A percentile compares a stretch with the other conserved stretches of the same genome.
Evolutionary conservation across 2,888 invertebrate species (phyloP).

Genomic region (Hesperia comma): DNA sequence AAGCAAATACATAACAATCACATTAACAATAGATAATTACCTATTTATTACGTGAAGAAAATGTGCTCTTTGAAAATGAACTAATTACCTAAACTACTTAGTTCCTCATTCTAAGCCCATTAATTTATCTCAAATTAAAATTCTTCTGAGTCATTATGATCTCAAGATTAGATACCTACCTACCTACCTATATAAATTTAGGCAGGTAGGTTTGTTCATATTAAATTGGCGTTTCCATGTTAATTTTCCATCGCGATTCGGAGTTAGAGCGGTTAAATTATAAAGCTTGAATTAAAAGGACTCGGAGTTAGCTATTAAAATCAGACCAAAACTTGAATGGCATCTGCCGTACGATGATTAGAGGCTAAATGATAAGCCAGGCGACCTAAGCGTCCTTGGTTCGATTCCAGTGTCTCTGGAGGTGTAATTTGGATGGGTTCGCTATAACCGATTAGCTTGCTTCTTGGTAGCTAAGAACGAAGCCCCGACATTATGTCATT

Average conservation of each 20-base stretch:
- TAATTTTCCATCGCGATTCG: slow-evolving; percentile 57
- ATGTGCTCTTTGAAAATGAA: slow-evolving; percentile 8
- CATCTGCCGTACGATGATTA: slow-evolving; percentile 79
- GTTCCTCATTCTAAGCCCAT: slow-evolving; percentile 4
- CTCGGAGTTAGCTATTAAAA: slow-evolving; percentile 72
- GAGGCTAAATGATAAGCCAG: slow-evolving; percentile 78
- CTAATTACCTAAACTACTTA: slow-evolving; percentile 1
- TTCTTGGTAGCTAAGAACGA: slow-evolving; percentile 76
- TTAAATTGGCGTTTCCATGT: slow-evolving; percentile 37
- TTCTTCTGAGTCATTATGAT: slow-evolving; percentile 24
- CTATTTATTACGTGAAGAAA: neutral
- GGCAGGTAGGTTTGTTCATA: slow-evolving; percentile 28
- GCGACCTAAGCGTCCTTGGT: slow-evolving; percentile 80
- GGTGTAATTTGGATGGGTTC: slow-evolving; percentile 79
- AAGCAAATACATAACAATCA: neutral
- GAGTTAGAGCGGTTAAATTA: slow-evolving; percentile 67
- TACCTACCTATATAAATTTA: slow-evolving; percentile 16
- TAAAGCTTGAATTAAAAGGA: slow-evolving; percentile 60
- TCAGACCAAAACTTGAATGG: slow-evolving; percentile 74
- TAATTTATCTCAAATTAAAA: slow-evolving; percentile 4
- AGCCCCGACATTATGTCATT: slow-evolving; percentile 78
- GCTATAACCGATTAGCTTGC: slow-evolving; percentile 76
- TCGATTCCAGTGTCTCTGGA: slow-evolving; percentile 79
- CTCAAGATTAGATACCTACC: slow-evolving; percentile 9
- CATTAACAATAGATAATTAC: neutral